Conservation (phyloP, 2,888 invertebrate species). For the Elmis aenea region DNA sequence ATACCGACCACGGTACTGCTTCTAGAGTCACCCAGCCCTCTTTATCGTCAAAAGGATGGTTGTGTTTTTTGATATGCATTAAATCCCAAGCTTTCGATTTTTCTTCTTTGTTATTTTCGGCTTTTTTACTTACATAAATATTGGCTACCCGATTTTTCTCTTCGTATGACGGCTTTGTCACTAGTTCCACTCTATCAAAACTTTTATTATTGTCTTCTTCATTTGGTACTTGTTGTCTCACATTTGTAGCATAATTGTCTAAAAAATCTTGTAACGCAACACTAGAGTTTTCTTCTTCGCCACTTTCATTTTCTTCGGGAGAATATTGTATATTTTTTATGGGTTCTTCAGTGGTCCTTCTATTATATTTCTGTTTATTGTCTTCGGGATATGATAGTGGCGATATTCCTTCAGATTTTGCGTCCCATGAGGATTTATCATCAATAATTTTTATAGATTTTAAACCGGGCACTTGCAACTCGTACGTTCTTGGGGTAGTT, state of each 20-base stretch:
- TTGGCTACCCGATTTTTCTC: slow-evolving; percentile 11
- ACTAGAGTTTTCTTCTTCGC: slow-evolving; percentile 45
- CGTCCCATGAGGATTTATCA: slow-evolving; percentile 39
- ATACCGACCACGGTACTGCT: slow-evolving; percentile 73
- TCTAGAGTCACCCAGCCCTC: slow-evolving; percentile 75
- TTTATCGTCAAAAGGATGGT: slow-evolving; percentile 61
- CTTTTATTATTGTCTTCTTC: slow-evolving; percentile 6
- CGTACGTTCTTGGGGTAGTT: slow-evolving; percentile 48
- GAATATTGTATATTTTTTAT: slow-evolving; percentile 14
- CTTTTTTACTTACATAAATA: slow-evolving; percentile 7
- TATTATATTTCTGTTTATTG: slow-evolving; percentile 8
- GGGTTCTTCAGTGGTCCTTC: slow-evolving; percentile 8
- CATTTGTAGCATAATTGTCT: slow-evolving; percentile 47
- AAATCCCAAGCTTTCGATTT: slow-evolving; percentile 53
- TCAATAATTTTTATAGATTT: slow-evolving; percentile 56
- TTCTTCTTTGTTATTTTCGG: slow-evolving; percentile 22
- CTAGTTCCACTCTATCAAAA: slow-evolving; percentile 19
- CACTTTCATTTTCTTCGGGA: slow-evolving; percentile 33
- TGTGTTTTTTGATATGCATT: slow-evolving; percentile 50
- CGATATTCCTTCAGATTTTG: slow-evolving; percentile 2
- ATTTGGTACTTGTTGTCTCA: background rate
- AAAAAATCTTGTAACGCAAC: slow-evolving; percentile 59
- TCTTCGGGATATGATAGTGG: slow-evolving; percentile 1
- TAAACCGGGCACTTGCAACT: slow-evolving; percentile 54
- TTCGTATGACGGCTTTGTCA: slow-evolving; percentile 16